phyloP scores from a whole-genome alignment of 1,140 invertebrate genomes.

The Chrysomallon squamiferum region DNA sequence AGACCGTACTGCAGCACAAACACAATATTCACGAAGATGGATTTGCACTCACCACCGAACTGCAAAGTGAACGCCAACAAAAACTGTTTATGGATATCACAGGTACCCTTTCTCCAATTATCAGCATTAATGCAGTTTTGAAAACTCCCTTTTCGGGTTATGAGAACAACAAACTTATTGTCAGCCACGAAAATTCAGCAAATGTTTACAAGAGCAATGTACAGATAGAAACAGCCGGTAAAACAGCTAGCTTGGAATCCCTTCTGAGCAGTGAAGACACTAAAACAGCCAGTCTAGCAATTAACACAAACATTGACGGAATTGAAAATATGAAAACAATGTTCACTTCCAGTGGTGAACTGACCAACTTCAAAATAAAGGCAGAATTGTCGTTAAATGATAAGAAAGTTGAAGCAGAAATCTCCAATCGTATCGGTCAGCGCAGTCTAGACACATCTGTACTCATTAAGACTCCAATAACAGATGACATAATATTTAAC shows the following conservation, averaged over 20 bases:
- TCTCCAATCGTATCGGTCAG: too few relatives aligned
- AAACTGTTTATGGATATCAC: neutral
- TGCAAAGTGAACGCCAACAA: too few relatives aligned
- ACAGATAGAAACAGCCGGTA: neutral
- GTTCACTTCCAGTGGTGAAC: neutral
- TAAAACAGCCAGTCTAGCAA: too few relatives aligned
- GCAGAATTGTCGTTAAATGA: neutral
- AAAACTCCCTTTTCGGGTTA: conserved; percentile 25
- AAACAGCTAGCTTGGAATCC: too few relatives aligned
- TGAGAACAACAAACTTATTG: conserved; percentile 8
- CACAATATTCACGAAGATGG: too few relatives aligned
- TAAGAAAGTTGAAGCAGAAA: conserved; percentile 6
- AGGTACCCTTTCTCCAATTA: conserved; percentile 10
- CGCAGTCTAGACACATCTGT: too few relatives aligned
- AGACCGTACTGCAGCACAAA: neutral
- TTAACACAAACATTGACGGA: too few relatives aligned
- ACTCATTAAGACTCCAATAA: too few relatives aligned
- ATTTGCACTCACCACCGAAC: too few relatives aligned
- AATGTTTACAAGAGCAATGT: conserved; percentile 14
- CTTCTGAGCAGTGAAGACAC: too few relatives aligned
- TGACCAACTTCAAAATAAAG: neutral
- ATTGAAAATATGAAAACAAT: too few relatives aligned
- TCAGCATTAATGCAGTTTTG: conserved; percentile 11
- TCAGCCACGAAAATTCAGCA: conserved; percentile 12
- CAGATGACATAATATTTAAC: too few relatives aligned